Percentiles rank a stretch among this genome's conserved stretches.
Evolutionary conservation across 2,113 vertebrate species (phyloP).

Genomic region (Onychostruthus taczanowskii): DNA sequence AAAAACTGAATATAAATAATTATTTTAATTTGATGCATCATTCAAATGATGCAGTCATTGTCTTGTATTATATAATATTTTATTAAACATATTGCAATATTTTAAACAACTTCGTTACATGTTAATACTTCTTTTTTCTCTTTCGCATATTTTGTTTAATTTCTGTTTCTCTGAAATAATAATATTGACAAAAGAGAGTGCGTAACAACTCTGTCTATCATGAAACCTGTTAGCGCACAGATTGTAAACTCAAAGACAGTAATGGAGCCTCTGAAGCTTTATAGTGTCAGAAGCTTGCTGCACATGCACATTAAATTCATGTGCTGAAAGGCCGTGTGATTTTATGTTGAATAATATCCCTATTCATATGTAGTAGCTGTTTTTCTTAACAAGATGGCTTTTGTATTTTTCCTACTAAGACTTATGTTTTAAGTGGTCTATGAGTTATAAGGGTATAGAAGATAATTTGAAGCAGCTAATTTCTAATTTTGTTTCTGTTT

Average conservation of each 20-base stretch:
- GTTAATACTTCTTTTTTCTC: neutral
- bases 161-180: neutral
- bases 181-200: neutral
- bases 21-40: neutral
- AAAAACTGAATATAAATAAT: neutral
- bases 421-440: neutral
- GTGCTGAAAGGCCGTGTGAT: conserved; percentile 1
- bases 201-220: conserved; percentile 1
- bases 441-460: neutral
- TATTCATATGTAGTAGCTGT: neutral
- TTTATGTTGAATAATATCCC: conserved; percentile 7
- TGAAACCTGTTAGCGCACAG: neutral
- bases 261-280: conserved; percentile 21
- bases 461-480: neutral
- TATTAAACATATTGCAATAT: neutral
- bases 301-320: neutral
- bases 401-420: neutral
- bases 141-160: neutral
- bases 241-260: conserved; percentile 17
- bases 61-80: neutral
- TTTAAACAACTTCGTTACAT: neutral
- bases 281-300: conserved; percentile 6
- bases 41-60: neutral
- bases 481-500: neutral
- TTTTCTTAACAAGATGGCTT: neutral